Base-by-base conservation (phyloP, 2,888 invertebrate genomes). In the Oegoconia quadripuncta region DNA sequence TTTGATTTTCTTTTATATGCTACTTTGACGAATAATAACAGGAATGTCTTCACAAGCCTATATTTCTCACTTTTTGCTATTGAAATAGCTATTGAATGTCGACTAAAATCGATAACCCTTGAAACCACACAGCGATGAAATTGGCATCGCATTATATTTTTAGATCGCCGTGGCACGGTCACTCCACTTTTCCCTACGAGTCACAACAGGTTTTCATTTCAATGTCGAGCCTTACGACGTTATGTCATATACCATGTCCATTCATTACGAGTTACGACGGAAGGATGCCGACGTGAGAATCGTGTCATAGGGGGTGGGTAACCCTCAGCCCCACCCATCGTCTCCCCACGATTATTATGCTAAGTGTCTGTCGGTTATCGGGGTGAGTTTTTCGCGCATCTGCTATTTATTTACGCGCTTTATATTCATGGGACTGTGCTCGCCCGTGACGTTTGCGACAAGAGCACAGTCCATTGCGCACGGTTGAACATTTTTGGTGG, bases 331-430 rank as follows among this genome's bases (percentile, higher is more conserved):
- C 54, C 35, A 45, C 33, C 41, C 51, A 44, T 50, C 54, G 53
- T 37, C 49, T 54, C 69, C 74, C 74, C 76, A 72, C 80, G 74
- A 83, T 84, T 86, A 82, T 86, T 82, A 84, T 84, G 86, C 83
- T 80, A 86, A 84, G 83, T 82, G 82, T 83, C 74, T 76, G 74
- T 69, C 73, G 69, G 76, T 73, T 66, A 74, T 68, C 63, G 76
- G 83, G 83, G 81, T 72, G 82, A 81, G 69, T 81, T 84, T 84
- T 87, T 84, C 84, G 84, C 84, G 82, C 87, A 86, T 87, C 87
- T 86, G 86, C 82, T 87, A 86, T 87, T 86, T 87, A 86, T 84
- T 87, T 87, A 84, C 81, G 80, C 77, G 77, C 71, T 86, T 83
- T 84, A 80, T 84, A 87, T 86, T 87, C 86, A 86, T 86, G 59